Percentiles rank a stretch among this genome's conserved stretches.
phyloP scores from a whole-genome alignment of 2,888 invertebrate genomes.

The Schizotus pectinicornis region DNA sequence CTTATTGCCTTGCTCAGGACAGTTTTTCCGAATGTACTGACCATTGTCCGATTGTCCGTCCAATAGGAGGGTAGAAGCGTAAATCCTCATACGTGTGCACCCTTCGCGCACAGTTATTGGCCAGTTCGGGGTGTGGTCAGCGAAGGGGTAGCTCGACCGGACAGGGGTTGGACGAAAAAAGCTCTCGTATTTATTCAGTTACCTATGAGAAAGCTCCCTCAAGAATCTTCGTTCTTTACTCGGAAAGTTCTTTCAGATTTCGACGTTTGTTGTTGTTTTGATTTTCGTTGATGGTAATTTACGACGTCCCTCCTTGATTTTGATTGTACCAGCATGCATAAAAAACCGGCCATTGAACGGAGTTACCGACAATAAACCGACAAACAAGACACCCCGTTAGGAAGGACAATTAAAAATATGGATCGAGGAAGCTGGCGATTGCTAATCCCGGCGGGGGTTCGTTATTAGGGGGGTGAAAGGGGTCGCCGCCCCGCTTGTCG shows the following conservation, averaged over 20 bases:
- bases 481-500: slow-evolving; percentile 45
- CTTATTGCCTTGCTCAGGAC: too few relatives aligned
- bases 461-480: slow-evolving; percentile 48
- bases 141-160: slow-evolving; percentile 47
- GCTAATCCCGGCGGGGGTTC: slow-evolving; percentile 52
- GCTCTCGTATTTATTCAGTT: slow-evolving; percentile 21
- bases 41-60: slow-evolving; percentile 41
- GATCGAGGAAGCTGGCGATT: slow-evolving; percentile 44
- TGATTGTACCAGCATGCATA: slow-evolving; percentile 9
- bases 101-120: slow-evolving; percentile 51
- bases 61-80: slow-evolving; percentile 37
- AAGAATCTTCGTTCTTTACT: too few relatives aligned
- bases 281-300: background rate
- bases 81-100: slow-evolving; percentile 26
- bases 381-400: slow-evolving; percentile 43
- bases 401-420: slow-evolving; percentile 46
- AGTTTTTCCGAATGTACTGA: slow-evolving; percentile 25
- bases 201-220: slow-evolving; percentile 14
- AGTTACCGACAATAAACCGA: slow-evolving; percentile 31
- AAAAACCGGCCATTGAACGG: slow-evolving; percentile 13
- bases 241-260: background rate
- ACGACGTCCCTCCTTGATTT: slow-evolving; percentile 11
- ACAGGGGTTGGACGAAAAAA: slow-evolving; percentile 48
- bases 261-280: background rate
- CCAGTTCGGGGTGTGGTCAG: slow-evolving; percentile 57